These are phyloP conservation scores for Choreutis nemorana DNA, from an alignment of 2,888 invertebrate species.

Conservation along the genomic window DNA sequence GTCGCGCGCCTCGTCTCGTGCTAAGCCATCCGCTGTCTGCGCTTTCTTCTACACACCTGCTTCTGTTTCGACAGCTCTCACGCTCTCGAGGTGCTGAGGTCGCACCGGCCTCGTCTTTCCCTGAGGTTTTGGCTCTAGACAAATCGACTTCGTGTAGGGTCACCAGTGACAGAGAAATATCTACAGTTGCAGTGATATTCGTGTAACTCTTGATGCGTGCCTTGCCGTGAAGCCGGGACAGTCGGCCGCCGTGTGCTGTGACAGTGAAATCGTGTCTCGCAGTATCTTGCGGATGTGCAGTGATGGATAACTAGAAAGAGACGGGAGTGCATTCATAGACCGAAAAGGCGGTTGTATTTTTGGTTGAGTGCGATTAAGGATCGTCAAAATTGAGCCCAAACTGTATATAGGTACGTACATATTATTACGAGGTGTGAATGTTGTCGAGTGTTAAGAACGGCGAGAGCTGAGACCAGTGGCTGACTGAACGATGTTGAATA, in stretches of 20 bases:
- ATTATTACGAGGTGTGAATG: slow-evolving; percentile 12
- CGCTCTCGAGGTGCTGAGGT: slow-evolving; percentile 57
- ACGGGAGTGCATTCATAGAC: slow-evolving; percentile 39
- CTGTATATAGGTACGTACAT: slow-evolving; percentile 60
- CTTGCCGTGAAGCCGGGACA: slow-evolving; percentile 42
- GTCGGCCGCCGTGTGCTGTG: slow-evolving; percentile 52
- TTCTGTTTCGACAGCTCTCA: slow-evolving; percentile 47
- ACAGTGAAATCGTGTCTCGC: slow-evolving; percentile 61
- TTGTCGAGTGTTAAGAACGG: slow-evolving; percentile 14
- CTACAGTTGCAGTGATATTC: slow-evolving; percentile 35
- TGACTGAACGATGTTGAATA: slow-evolving; percentile 43
- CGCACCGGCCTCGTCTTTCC: slow-evolving; percentile 37
- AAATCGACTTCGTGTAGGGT: slow-evolving; percentile 34
- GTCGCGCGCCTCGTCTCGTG: slow-evolving; percentile 60
- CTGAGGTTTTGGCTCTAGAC: slow-evolving; percentile 33
- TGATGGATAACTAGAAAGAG: slow-evolving; percentile 59
- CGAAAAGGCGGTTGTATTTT: slow-evolving; percentile 35
- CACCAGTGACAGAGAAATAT: no score
- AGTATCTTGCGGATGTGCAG: slow-evolving; percentile 62
- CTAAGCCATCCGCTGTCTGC: slow-evolving; percentile 33
- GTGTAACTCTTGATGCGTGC: slow-evolving; percentile 34
- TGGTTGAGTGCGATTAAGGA: slow-evolving; percentile 44
- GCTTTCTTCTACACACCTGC: slow-evolving; percentile 43
- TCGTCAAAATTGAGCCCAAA: slow-evolving; percentile 65
- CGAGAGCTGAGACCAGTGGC: slow-evolving; percentile 26